These are phyloP conservation scores for Otolemur garnettii DNA, from an alignment of 2,113 vertebrate genomes.

Conservation along the genomic window DNA sequence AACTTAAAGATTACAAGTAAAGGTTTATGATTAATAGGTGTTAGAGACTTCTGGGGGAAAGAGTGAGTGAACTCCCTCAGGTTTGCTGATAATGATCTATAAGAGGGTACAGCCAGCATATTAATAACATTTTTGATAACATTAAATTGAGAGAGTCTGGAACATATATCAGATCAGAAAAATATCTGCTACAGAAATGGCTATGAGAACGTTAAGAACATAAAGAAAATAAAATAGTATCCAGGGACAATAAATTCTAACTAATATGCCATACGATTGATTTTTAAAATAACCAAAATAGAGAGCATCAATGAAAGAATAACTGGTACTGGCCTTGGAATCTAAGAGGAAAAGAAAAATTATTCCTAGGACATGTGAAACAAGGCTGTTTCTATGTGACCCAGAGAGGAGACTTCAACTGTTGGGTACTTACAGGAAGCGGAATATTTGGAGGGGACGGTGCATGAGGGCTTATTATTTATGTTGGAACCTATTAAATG, in stretches of 20 bases:
- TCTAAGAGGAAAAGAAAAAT: background rate
- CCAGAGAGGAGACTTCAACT: background rate
- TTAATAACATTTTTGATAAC: conserved; percentile 52
- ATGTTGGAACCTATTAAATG: background rate
- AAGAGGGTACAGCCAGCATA: conserved; percentile 19
- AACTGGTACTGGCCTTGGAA: background rate
- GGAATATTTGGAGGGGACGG: background rate
- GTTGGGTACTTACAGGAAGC: background rate
- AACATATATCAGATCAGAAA: conserved; percentile 46
- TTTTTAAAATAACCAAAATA: conserved; percentile 10
- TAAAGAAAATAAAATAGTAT: background rate
- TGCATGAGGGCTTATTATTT: background rate
- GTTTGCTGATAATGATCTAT: conserved; percentile 62
- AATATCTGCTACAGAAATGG: background rate
- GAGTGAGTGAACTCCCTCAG: conserved; percentile 31
- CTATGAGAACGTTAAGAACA: background rate
- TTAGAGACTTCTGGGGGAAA: conserved; percentile 17
- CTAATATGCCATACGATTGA: background rate
- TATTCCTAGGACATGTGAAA: background rate
- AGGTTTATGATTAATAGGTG: conserved; percentile 60
- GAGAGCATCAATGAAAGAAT: background rate
- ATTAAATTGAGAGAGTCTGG: conserved; percentile 22
- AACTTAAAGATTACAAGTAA: conserved; percentile 58
- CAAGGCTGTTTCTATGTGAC: background rate
- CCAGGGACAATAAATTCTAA: background rate